phyloP scores from a whole-genome alignment of 2,888 invertebrate genomes.

The Seira musarum region DNA sequence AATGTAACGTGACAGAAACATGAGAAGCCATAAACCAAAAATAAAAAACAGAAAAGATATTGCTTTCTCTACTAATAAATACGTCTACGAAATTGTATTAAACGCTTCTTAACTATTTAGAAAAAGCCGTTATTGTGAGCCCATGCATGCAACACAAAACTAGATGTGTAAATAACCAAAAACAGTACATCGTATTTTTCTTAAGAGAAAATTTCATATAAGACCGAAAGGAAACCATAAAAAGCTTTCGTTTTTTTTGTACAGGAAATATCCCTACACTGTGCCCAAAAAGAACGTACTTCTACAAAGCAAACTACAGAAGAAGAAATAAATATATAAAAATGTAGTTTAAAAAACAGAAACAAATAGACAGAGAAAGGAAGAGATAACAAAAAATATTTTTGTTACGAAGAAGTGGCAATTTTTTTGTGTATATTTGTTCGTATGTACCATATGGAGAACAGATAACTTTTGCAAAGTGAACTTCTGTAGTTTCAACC shows the following conservation, averaged over 20 bases:
- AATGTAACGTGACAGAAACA: conserved; percentile 12
- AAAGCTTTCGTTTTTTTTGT: neutral
- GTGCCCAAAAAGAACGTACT: neutral
- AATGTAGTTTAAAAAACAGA: neutral
- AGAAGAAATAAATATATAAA: conserved; percentile 5
- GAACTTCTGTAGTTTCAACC: conserved; percentile 81
- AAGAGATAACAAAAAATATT: conserved; percentile 19
- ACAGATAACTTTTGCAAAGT: conserved; percentile 83
- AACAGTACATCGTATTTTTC: neutral
- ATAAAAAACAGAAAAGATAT: conserved; percentile 4
- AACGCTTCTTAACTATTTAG: neutral
- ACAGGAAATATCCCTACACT: neutral
- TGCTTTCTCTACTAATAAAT: neutral
- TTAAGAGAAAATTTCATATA: neutral
- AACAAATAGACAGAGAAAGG: conserved; percentile 20
- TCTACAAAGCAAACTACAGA: neutral
- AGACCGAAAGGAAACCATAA: neutral
- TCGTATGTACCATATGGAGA: conserved; percentile 80
- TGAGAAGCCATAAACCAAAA: conserved; percentile 4
- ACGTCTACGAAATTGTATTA: neutral
- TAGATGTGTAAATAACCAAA: too few species aligned
- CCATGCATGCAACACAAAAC: neutral
- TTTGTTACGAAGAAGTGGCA: neutral
- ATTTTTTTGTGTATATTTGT: conserved; percentile 24
- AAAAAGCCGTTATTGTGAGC: neutral